Conservation (phyloP, 2,113 vertebrate species). For the Otis tarda region DNA sequence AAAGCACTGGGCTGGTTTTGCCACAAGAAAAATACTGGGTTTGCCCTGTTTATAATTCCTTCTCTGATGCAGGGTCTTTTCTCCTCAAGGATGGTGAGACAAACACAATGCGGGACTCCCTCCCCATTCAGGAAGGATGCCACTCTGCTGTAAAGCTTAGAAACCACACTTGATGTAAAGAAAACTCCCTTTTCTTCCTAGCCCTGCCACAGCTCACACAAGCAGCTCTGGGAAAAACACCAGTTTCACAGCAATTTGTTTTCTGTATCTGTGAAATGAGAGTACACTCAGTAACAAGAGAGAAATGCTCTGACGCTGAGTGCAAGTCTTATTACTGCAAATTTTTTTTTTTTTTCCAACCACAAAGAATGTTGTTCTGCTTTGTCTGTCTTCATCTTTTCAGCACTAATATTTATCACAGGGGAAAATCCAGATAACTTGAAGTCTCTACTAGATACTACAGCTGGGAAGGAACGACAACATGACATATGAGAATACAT, state of each 20-base stretch:
- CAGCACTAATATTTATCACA: background rate
- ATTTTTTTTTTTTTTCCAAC: background rate
- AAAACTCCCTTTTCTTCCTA: background rate
- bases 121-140: background rate
- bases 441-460: background rate
- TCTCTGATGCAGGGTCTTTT: background rate
- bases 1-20: background rate
- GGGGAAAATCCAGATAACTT: background rate
- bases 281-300: background rate
- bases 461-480: background rate
- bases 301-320: background rate
- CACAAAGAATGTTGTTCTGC: conserved; percentile 21
- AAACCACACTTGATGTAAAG: background rate
- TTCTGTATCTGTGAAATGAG: background rate
- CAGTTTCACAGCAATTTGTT: background rate
- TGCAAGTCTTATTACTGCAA: background rate
- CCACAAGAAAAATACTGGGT: background rate
- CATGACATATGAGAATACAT: background rate
- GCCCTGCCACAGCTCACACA: background rate
- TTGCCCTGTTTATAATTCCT: background rate
- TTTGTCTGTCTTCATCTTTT: conserved; percentile 3
- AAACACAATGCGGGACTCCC: background rate
- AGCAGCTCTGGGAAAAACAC: background rate
- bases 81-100: rapidly evolving
- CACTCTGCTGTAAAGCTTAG: background rate